Evolutionary conservation across 2,113 vertebrate genomes (phyloP), one percentile per base, ranked within the genome.

Genomic region (Eurypyga helias): DNA sequence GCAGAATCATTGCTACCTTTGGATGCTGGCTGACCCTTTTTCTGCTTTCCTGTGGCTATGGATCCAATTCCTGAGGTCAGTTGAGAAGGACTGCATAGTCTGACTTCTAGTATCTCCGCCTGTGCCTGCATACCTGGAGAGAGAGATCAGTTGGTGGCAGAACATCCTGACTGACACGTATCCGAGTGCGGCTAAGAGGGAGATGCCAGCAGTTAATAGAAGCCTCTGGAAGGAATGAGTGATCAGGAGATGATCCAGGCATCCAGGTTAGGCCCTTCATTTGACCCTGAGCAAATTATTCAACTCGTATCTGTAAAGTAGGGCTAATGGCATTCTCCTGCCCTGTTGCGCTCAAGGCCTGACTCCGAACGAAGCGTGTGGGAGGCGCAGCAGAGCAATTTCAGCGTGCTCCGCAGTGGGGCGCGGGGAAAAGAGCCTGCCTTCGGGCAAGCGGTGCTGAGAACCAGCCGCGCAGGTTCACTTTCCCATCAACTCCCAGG

Each of bases 381-480:
- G 66, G 48, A 71, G 76, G 70, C 36, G 51, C 46, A 67, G 83
- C 33, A 62, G 60, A 45, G 28, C 41, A 16, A 91, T 92, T 78
- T 86, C 64, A 49, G 23, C 8, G 10, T 7, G 60, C 52, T 76
- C 34, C 17, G 29, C 76, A 65, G 57, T 51, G 46, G 65, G 33
- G 76, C 54, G 29, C 17, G 33, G 24, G 60, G 64, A 88, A 61
- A 92, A 90, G 71, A 58, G 31, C 73, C 85, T 65, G 81, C 58
- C 91, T 91, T 94, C 48, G 69, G 66, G 87, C 65, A 76, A 36
- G 62, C 3, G 0, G 84, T 57, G 26, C 45, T 43, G 48, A 76
- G 70, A 94, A 78, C n/a, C 62, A 88, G 90, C 84, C 49, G 54
- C 48, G 36, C 90, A 90, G 62, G 64, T 90, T 94, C 64, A 55